Evolutionary conservation across 1,140 invertebrate species (phyloP), one percentile per base, ranked within the genome.

Genomic region (Cephus cinctus): DNA sequence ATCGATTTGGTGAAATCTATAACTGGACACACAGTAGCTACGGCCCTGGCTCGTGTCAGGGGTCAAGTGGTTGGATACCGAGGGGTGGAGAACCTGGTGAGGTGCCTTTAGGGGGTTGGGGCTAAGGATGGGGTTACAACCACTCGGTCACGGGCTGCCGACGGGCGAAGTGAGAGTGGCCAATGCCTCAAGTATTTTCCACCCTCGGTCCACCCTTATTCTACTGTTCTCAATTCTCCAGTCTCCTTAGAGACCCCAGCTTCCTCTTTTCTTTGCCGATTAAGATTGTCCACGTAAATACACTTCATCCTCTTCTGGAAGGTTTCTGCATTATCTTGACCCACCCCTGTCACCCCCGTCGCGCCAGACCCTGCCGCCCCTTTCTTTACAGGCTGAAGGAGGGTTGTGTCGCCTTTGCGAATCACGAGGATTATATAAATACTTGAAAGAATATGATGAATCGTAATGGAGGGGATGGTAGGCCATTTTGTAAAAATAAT

Each of bases 251-350:
- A 14, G 11, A 43, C 8, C 11, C n/a, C 15, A 40, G 25, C 31
- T n/a, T 34, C 31, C 50, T 61, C 42, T 49, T 57, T 60, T 61
- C 38, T 44, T 41, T 34, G 34, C 36, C 45, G 65, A 71, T 71
- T 61, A 57, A 69, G 68, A 71, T 71, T 69, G 66, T 31, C 50
- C 68, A 69, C 66, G 68, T 52, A 66, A 69, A 66, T 50, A 59
- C 25, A 55, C 66, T 70, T 62, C 51, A 57, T 57, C 44, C 50
- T 43, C 22, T 43, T 40, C 32, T 32, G 22, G 50, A 44, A 47
- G 20, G 32, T n/a, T n/a, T n/a, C 51, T 49, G 58, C 46, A 59
- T 51, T 54, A 56, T 53, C 61, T 67, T 58, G 62, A 63, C 58
- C 58, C 32, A 30, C 16, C 22, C 22, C 35, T 2, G 2, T 15